Evolutionary conservation across 2,888 invertebrate species (phyloP).

Genomic region (Scaptodrosophila latifasciaeformis): DNA sequence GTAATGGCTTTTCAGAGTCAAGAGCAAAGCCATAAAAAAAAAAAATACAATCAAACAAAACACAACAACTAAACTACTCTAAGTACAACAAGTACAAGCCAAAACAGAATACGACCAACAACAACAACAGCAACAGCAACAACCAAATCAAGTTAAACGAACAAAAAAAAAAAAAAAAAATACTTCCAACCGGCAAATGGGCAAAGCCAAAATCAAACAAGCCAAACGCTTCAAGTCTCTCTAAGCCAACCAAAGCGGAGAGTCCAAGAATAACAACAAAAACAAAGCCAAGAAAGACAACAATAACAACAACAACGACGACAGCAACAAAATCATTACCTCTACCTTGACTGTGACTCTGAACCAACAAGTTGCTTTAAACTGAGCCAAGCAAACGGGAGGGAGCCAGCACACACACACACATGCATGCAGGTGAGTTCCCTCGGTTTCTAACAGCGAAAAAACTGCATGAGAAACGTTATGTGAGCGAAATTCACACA

Average conservation of each 20-base stretch:
- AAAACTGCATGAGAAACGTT: slow-evolving; percentile 71
- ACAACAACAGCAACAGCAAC: slow-evolving; percentile 12
- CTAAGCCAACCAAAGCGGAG: slow-evolving; percentile 17
- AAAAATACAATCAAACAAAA: not conserved
- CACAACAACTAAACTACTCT: slow-evolving; percentile 39
- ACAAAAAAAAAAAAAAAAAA: slow-evolving; percentile 15
- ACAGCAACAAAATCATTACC: slow-evolving; percentile 60
- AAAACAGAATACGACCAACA: no score
- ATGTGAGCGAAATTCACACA: slow-evolving; percentile 62
- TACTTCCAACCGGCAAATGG: slow-evolving; percentile 59
- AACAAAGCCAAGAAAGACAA: no score
- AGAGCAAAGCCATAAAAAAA: slow-evolving; percentile 47
- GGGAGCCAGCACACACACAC: not conserved
- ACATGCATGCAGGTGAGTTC: no score
- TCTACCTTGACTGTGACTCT: slow-evolving; percentile 76
- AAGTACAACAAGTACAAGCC: slow-evolving; percentile 58
- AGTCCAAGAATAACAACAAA: no score
- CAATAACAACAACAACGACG: slow-evolving; percentile 26
- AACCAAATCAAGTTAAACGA: slow-evolving; percentile 5
- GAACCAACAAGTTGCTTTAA: slow-evolving; percentile 56
- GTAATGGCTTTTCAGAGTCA: slow-evolving; percentile 56
- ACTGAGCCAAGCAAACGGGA: not conserved
- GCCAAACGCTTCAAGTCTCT: no score
- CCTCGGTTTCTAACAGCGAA: slow-evolving; percentile 20
- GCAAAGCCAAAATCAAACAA: slow-evolving; percentile 40